Percentiles rank a stretch among this genome's conserved stretches.
Conservation (phyloP, 2,888 invertebrate genomes). For the Platerodrilus igneus region DNA sequence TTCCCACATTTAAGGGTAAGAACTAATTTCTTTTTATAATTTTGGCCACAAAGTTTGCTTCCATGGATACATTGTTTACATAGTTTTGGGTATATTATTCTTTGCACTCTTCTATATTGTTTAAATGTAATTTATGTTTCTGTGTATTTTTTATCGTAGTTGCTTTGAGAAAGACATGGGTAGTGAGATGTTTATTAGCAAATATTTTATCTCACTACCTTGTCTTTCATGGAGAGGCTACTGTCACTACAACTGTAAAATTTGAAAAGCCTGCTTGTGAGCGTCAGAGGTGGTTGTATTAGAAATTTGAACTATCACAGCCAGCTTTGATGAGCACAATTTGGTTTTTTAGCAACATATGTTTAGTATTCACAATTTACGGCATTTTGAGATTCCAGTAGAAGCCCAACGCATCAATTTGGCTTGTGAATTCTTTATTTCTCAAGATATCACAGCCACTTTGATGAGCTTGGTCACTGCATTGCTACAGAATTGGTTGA, state of each 20-base stretch:
- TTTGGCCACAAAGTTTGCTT: no score
- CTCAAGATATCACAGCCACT: conserved; percentile 94
- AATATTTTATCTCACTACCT: conserved; percentile 90
- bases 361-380: conserved; percentile 41
- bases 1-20: no score
- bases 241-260: conserved; percentile 3
- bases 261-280: conserved; percentile 38
- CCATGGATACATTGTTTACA: no score
- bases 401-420: conserved; percentile 74
- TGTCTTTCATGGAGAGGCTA: conserved; percentile 88
- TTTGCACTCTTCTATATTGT: no score
- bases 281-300: conserved; percentile 62
- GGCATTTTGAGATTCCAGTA: conserved; percentile 5
- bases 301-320: conserved; percentile 80
- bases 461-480: conserved; percentile 77
- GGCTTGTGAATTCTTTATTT: conserved; percentile 75
- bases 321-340: conserved; percentile 93
- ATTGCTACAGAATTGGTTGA: conserved; percentile 11
- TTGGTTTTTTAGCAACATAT: conserved; percentile 44
- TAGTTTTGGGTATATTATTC: no score
- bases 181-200: conserved; percentile 89
- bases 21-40: no score
- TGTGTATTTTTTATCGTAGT: conserved; percentile 36
- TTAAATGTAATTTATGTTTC: no score
- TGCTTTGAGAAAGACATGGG: conserved; percentile 93